Evolutionary conservation across 2,113 vertebrate species (phyloP).

Genomic region (Trogon surrucura): DNA sequence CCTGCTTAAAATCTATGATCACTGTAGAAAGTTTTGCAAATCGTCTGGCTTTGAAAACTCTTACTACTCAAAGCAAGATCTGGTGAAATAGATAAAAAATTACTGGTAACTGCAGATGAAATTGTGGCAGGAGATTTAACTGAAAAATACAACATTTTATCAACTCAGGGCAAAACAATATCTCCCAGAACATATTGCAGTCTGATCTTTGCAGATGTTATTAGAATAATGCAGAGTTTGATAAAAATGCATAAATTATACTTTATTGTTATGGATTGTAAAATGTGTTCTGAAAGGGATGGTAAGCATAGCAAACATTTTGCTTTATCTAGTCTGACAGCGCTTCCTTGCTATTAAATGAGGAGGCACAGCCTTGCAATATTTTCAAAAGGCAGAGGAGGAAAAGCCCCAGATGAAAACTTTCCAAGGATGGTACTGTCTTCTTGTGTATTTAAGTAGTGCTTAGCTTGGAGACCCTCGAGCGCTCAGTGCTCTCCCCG

Average conservation of each 20-base stretch:
- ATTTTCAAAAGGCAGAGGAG: neutral
- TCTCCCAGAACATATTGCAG: constrained; percentile 57
- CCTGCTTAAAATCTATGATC: neutral
- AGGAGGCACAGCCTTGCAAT: neutral
- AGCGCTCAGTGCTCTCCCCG: neutral
- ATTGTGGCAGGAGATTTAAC: constrained; percentile 42
- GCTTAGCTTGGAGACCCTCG: neutral
- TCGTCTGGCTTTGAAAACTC: neutral
- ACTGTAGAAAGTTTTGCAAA: constrained; percentile 16
- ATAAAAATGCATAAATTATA: constrained; percentile 72
- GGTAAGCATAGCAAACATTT: constrained; percentile 52
- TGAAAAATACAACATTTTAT: constrained; percentile 47
- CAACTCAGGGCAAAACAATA: constrained; percentile 61
- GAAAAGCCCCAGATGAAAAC: neutral
- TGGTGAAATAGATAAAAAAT: constrained; percentile 48
- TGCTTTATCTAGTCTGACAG: constrained; percentile 47
- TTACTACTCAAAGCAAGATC: neutral
- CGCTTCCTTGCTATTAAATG: neutral
- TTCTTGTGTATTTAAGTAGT: neutral
- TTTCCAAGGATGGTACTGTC: neutral
- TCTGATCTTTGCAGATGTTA: constrained; percentile 34
- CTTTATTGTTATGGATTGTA: constrained; percentile 57
- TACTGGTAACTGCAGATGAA: constrained; percentile 35
- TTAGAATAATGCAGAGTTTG: constrained; percentile 60
- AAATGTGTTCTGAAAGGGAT: constrained; percentile 49